Evolutionary conservation across 2,888 invertebrate species (phyloP), one percentile per base, ranked within the genome.

Genomic region (Biston betularia): DNA sequence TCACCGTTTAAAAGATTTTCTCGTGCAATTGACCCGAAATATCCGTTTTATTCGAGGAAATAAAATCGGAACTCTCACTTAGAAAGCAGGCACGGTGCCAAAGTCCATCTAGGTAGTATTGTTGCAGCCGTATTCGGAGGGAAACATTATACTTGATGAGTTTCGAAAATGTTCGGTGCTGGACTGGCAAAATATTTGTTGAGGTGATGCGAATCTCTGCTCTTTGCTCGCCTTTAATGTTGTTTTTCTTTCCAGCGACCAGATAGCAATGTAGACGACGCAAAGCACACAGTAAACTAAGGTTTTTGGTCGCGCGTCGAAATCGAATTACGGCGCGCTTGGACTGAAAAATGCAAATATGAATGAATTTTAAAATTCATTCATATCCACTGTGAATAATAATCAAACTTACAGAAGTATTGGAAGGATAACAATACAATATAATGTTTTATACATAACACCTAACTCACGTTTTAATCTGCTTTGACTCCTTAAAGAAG

Each of bases 31-130:
- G 73, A 74, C 72, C 75, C 71, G 57, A 71, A 73, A 77, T 75
- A 73, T 69, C 70, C 71, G 65, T 72, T 75, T 74, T 75, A 72
- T 72, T 75, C 57, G 70, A 68, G 71, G 70, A 71, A 72, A 74
- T 75, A 77, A 73, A 77, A 69, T 70, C 71, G 73, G 73, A 77
- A 74, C 67, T 72, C 75, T 72, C 73, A 72, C 71, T 75, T 75
- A 74, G 69, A 63, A 65, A 74, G 69, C 74, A 70, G 76, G 76
- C 76, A 75, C 68, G 65, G 66, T 74, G 76, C 76, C 75, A 76
- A 74, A 65, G 71, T 72, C 68, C 73, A 66, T 63, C 65, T 60
- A 68, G 66, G 70, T 61, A 61, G 66, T 63, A 73, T 73, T 69
- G 71, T 69, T 68, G 69, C 65, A 70, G 65, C 61, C 63, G 67